Base-by-base conservation (phyloP, 2,888 invertebrate species). In the Apotomis betuletana region DNA sequence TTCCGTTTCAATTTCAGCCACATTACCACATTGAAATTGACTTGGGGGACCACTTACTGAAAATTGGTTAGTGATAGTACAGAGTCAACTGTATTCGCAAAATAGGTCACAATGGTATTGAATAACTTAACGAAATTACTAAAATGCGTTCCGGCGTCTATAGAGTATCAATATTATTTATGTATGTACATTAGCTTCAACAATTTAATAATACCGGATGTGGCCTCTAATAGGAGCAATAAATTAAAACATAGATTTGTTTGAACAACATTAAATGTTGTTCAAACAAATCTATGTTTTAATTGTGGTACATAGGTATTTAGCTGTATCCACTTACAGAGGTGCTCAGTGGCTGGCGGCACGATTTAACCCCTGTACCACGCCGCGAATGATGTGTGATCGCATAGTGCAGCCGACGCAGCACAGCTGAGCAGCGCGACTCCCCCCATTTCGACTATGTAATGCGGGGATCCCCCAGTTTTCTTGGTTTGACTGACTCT, bases 341-440 rank as follows among this genome's bases (percentile, higher is more conserved):
- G 76, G 73, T 91, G 91, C 70, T 92, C 92, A 3, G 85, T 79
- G 0, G 96, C 95, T 46, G 96, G 92, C 70, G 96, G 90, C 80
- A 96, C 96, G 61, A 95, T 94, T 76, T 96, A 96, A 83, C 96
- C 96, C 62, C 95, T 93, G 87, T 96, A 96, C 96, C 96, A 96
- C 71, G 96, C 96, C 64, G 96, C 96, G 73, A 96, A 96, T 27
- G 95, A 94, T 55, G 96, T 95, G 90, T 96, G 96, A 78, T 96
- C 96, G 75, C 95, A 94, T 72, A 96, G 94, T 69, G 94, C 91
- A 46, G 94, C 89, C 49, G 96, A 95, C 64, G 95, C 93, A 51
- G 94, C 93, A 81, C 96, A 96, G 69, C 95, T 93, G 78, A 96
- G 92, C 75, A 96, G 94, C 46, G 96, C 96, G 57, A 96, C 96